Evolutionary conservation across 1,140 invertebrate species (phyloP), one percentile per base, ranked within the genome.

Genomic region (Wasmannia auropunctata): DNA sequence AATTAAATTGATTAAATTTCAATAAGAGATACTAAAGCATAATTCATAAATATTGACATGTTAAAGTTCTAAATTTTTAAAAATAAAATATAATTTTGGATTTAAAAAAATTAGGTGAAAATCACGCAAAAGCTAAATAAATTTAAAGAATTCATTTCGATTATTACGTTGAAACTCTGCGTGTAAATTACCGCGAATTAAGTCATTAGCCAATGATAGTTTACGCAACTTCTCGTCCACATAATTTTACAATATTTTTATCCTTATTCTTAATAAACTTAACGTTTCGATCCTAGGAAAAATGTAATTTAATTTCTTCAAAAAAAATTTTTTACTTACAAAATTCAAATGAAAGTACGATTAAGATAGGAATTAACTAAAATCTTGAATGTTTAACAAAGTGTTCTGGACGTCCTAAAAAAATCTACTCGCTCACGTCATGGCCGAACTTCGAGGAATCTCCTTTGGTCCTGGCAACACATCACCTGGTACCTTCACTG

Each of bases 401-500:
- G 80, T n/a, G 31, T 89, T 58, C 62, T 85, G 49, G 51, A n/a
- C n/a, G n/a, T n/a, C n/a, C n/a, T n/a, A n/a, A n/a, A n/a, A n/a
- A n/a, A n/a, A n/a, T n/a, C n/a, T n/a, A n/a, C n/a, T 58, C 88
- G 2, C 85, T 89, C 0, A 8, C 83, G 49, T 79, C 77, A 6
- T 5, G 65, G n/a, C 87, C 90, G 0, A 16, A 72, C 22, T 81
- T 87, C 6, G 65, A 83, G 0, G 81, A 84, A 34, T 90, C 86
- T 16, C 92, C 93, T 37, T 83, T 96, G 69, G 88, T 96, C 43
- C 75, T 96, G 37, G 86, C 95, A 2, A 95, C 96, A 0, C 96
- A 96, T 87, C 90, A 16, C 25, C 0, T 96, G 80, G 94, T 95
- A 11, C 96, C 96, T 2, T 95, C 95, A 19, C 72, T 96, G 60